These are phyloP conservation scores for Ptilodon capucinus DNA, from an alignment of 2,888 invertebrate genomes.

Conservation along the genomic window DNA sequence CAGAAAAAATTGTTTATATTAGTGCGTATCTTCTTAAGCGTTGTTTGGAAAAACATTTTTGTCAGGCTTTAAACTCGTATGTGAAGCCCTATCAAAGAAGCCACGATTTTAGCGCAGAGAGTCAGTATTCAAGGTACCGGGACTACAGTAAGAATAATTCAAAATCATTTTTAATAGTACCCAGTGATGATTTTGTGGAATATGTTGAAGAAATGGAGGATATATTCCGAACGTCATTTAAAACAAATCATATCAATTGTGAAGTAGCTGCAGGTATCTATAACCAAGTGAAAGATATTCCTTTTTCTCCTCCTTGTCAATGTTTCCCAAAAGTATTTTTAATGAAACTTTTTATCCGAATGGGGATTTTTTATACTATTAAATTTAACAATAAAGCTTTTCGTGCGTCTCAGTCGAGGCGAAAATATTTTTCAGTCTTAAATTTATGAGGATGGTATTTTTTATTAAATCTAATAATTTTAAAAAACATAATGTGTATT, in stretches of 20 bases:
- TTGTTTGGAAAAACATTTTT: conserved; percentile 7
- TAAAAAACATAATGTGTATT: too few species aligned
- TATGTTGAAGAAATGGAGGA: conserved; percentile 1
- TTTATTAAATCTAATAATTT: too few species aligned
- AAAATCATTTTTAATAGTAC: neutral
- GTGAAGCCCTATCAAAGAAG: conserved; percentile 4
- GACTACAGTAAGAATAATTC: conserved; percentile 1
- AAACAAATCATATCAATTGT: neutral
- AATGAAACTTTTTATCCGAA: too few species aligned
- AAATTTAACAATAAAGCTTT: too few species aligned
- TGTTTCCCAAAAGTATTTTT: conserved; percentile 1
- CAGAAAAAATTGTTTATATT: conserved; percentile 12
- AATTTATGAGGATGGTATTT: too few species aligned
- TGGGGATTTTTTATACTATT: too few species aligned
- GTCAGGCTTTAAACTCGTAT: conserved; percentile 5
- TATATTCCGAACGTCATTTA: conserved; percentile 1
- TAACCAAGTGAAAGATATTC: neutral
- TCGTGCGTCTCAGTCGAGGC: too few species aligned
- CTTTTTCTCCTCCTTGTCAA: neutral
- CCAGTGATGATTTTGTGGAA: neutral
- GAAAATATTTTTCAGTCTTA: too few species aligned
- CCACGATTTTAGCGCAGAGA: conserved; percentile 2
- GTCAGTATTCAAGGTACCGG: conserved; percentile 8
- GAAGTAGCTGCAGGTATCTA: neutral
- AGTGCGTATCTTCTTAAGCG: conserved; percentile 9